phyloP scores from a whole-genome alignment of 2,113 vertebrate genomes.

The Ctenodactylus gundi region DNA sequence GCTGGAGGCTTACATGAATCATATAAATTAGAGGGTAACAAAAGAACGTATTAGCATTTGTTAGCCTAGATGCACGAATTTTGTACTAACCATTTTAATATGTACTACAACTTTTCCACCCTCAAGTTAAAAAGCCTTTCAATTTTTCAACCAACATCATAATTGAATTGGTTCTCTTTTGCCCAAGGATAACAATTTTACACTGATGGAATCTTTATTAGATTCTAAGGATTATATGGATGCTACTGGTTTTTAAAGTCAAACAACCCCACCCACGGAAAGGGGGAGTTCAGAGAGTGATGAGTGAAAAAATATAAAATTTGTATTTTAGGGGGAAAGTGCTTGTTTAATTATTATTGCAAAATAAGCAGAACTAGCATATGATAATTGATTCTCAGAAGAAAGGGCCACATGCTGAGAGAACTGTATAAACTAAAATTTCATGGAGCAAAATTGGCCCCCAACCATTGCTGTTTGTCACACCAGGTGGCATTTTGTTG shows the following conservation, averaged over 20 bases:
- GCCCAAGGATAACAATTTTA: conserved; percentile 83
- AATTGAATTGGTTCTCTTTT: conserved; percentile 85
- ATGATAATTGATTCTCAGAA: background rate
- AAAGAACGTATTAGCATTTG: conserved; percentile 92
- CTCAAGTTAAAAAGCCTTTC: conserved; percentile 86
- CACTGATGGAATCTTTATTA: conserved; percentile 83
- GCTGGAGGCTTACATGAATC: conserved; percentile 88
- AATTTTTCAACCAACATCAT: conserved; percentile 85
- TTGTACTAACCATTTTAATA: conserved; percentile 88
- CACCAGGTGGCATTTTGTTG: background rate
- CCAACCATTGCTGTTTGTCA: background rate
- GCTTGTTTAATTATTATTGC: conserved; percentile 24
- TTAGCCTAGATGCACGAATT: conserved; percentile 86
- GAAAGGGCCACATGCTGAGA: background rate
- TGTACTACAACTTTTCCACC: conserved; percentile 84
- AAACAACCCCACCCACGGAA: background rate
- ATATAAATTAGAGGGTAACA: conserved; percentile 89
- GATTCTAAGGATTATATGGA: conserved; percentile 81
- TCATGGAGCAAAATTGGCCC: background rate
- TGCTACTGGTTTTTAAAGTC: conserved; percentile 73
- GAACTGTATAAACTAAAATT: background rate
- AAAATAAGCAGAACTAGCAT: background rate
- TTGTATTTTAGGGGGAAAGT: background rate
- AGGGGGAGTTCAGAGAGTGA: background rate
- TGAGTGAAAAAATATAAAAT: background rate